Evolutionary conservation across 2,888 invertebrate species (phyloP), one percentile per base, ranked within the genome.

Genomic region (Cantharis rustica): DNA sequence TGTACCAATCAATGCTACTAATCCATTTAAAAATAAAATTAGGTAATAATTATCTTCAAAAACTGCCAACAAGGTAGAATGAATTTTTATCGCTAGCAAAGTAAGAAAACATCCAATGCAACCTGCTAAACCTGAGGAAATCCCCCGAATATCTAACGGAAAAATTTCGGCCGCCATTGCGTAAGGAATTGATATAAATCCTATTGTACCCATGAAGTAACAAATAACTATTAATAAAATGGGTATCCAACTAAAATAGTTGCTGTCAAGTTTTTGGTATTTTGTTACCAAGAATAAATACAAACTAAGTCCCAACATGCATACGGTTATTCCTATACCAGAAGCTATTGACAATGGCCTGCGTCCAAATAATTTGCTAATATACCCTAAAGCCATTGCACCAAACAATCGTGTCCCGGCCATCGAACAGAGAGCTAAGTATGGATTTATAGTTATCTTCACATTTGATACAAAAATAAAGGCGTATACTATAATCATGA

Each of bases 151-250:
- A 69, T 89, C 88, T 10, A 88, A 81, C 0, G 91, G 91, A 79
- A 89, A 91, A 4, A 91, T 86, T 80, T 91, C 91, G 1, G 91
- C 90, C 0, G 90, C 84, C 89, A 91, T 89, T 0, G 91, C 90
- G 82, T 90, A 91, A 0, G 91, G 91, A 1, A 91, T 80, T 0
- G 90, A 89, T 16, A 90, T 83, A 79, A 90, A 90, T 0, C 91
- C 91, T 1, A 91, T 73, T 0, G 90, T 90, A 72, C 90, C 89
- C 16, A 88, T 86, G 75, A 90, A 88, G 73, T 91, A 90, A 80
- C 90, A 90, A 68, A 87, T 79, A 3, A 90, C 80, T 5, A 91
- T 82, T 13, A 89, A 85, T 1, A 88, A 27, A 0, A 89, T 84
- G 0, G 91, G 90, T 1, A 90, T 80, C 68, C 88, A 85, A 9